Base-by-base conservation (phyloP, 2,888 invertebrate genomes). In the Plagiodera versicolora region DNA sequence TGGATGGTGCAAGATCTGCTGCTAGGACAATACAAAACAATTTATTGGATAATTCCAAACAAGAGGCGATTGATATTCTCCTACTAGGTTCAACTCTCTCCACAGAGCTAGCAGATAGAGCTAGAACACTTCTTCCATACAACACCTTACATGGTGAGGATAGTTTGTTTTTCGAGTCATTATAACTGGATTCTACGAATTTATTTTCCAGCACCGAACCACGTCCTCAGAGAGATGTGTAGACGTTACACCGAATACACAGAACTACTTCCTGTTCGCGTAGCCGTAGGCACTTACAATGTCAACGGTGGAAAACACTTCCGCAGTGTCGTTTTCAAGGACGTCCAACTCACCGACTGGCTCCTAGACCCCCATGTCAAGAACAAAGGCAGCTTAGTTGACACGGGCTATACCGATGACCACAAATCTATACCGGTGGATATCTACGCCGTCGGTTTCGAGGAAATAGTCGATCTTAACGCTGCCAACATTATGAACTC, bases 261-360 rank as follows among this genome's bases (percentile, higher is more conserved):
- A 0, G 85, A 85, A 55, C 86, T 89, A 1, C 83, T 87, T 57
- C 85, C 85, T 66, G 83, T 95, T 18, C 86, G 94, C 19, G 86
- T 98, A 4, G 91, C 93, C 52, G 89, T 95, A 56, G 98, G 96
- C 14, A 99, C 99, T 0, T 99, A 98, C 83, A 99, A 99, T 81
- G 98, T 99, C 0, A 99, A 99, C 81, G 99, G 99, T 44, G 99
- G 99, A 2, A 98, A 97, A 81, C 97, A 98, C 81, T 98, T 99
- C 75, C 88, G 96, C 68, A 97, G 95, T 79, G 90, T 99, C 56
- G 98, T 94, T 24, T 95, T 94, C 78, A 96, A 95, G 80, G 92
- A 94, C 78, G 85, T 91, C 0, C 89, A 93, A 0, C 80, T 95
- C 35, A 86, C 92, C 11, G 94, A 95, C 80, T 95, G 95, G 95